phyloP scores from a whole-genome alignment of 2,888 invertebrate species.

The Drosophila pegasa region DNA sequence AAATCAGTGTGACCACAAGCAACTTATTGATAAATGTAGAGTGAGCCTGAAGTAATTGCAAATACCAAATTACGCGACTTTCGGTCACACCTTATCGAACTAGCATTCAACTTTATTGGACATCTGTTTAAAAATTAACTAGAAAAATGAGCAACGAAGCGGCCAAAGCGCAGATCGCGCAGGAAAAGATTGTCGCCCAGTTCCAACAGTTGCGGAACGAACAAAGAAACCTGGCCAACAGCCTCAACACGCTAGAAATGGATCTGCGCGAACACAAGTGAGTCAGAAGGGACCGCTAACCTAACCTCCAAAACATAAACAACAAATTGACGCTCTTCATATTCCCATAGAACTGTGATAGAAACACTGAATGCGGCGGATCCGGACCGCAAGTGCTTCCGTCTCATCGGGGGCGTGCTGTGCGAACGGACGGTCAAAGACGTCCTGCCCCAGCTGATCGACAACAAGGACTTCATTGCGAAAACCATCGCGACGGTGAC shows the following conservation, averaged over 20 bases:
- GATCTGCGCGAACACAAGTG: constrained; percentile 98
- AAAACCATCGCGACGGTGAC: constrained; percentile 92
- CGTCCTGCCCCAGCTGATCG: constrained; percentile 92
- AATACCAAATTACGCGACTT: background rate
- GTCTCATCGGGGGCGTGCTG: constrained; percentile 96
- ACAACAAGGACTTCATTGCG: constrained; percentile 92
- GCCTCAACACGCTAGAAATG: constrained; percentile 96
- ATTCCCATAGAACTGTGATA: constrained; percentile 92
- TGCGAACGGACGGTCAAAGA: constrained; percentile 97
- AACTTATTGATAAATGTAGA: background rate
- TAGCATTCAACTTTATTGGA: constrained; percentile 47
- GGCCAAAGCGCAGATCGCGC: constrained; percentile 82
- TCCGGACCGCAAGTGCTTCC: constrained; percentile 93
- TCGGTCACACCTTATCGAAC: constrained; percentile 36
- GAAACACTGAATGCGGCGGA: constrained; percentile 95
- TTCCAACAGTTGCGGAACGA: constrained; percentile 95
- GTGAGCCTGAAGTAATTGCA: background rate
- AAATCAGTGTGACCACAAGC: constrained; percentile 8
- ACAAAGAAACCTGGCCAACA: constrained; percentile 93
- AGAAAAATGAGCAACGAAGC: constrained; percentile 83
- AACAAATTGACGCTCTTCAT: constrained; percentile 21
- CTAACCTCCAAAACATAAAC: constrained; percentile 67
- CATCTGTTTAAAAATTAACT: constrained; percentile 60
- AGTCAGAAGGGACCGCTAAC: constrained; percentile 78
- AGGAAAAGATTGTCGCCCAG: constrained; percentile 93